Conservation (phyloP, 2,113 vertebrate genomes). For the Ardeotis arabs region DNA sequence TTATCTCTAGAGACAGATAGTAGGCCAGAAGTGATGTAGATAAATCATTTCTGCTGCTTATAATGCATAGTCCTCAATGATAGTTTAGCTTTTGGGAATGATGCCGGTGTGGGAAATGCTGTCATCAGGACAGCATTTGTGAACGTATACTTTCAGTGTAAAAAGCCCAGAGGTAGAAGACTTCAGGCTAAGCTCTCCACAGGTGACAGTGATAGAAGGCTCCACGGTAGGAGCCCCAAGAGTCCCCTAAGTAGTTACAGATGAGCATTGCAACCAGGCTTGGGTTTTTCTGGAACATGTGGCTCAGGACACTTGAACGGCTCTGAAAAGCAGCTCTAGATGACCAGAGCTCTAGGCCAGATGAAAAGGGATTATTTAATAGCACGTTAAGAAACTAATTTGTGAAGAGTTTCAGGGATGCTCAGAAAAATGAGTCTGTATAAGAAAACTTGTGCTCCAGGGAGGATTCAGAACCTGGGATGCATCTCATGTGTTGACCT, state of each 20-base stretch:
- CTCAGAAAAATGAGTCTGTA: background rate
- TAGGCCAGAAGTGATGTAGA: background rate
- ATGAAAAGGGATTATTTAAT: background rate
- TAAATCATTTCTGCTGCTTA: background rate
- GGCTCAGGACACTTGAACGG: background rate
- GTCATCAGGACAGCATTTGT: background rate
- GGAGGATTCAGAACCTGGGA: background rate
- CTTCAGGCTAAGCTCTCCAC: background rate
- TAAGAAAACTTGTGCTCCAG: background rate
- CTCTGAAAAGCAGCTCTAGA: background rate
- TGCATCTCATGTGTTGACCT: background rate
- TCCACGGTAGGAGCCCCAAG: background rate
- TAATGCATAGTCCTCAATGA: too few relatives aligned
- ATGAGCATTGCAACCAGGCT: background rate
- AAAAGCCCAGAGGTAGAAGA: background rate
- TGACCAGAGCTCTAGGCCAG: background rate
- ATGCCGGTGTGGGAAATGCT: background rate
- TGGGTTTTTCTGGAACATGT: background rate
- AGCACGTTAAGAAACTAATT: background rate
- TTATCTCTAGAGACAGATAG: background rate
- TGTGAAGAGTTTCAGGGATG: background rate
- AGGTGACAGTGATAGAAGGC: background rate
- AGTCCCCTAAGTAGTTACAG: background rate
- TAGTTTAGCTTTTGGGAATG: background rate
- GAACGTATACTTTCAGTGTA: background rate